Base-by-base conservation (phyloP, 2,113 vertebrate species). In the Geococcyx californianus region DNA sequence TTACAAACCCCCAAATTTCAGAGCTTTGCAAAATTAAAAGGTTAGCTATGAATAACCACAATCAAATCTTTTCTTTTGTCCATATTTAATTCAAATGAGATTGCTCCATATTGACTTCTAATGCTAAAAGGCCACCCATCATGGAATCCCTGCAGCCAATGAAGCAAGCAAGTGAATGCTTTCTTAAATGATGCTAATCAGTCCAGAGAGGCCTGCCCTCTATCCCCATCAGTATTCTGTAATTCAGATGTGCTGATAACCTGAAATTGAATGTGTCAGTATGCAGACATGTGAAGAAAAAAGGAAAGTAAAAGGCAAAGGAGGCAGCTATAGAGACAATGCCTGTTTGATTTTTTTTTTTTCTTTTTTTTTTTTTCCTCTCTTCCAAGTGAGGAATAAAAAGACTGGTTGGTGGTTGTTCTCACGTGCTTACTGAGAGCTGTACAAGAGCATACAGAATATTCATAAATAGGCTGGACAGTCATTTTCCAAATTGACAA, bases 151-250 rank as follows among this genome's bases (percentile, higher is more conserved):
- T 97, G 97, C 96, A 98, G 98, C 98, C 98, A 98, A 96, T 96
- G 98, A 98, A 98, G 97, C 97, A 91, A 97, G 98, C 98, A 97
- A 98, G 98, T 93, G 97, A 98, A 98, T 98, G 97, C 98, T 98
- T 99, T 98, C 98, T 99, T 99, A 99, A 99, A 99, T 98, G 98
- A 99, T 98, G 99, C 98, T 99, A 99, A 99, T 99, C 99, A 99
- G 99, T 98, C 99, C 98, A 54, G 98, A 98, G 99, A 99, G 99
- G 98, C 98, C 97, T 98, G 99, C 98, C 98, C 99, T 98, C 98
- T 98, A 98, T 98, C 98, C 98, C 98, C 98, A 98, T 99, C 99
- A 98, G 98, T 97, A 98, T 98, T 98, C 98, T 98, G 97, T 98
- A 98, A 99, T 99, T 99, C 98, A 99, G 98, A 99, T 99, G 98